These are phyloP conservation scores for Anser brachyrhynchus DNA, from an alignment of 2,113 vertebrate genomes.

Conservation along the genomic window DNA sequence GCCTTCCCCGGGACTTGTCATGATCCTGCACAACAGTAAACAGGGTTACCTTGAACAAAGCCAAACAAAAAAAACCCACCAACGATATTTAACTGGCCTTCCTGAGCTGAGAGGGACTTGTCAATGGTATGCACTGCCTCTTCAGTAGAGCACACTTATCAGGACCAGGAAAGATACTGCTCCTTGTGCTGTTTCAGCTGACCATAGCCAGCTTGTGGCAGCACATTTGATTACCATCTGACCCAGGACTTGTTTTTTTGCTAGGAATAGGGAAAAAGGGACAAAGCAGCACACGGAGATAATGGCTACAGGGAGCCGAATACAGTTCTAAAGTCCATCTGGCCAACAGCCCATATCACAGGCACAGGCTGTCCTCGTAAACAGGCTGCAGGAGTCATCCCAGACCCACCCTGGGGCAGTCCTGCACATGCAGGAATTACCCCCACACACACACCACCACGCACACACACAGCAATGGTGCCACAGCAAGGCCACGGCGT, in stretches of 20 bases:
- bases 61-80: neutral
- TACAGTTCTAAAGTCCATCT: neutral
- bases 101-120: neutral
- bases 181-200: neutral
- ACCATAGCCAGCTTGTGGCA: neutral
- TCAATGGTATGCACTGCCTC: fast-evolving
- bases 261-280: neutral
- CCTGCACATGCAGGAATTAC: neutral
- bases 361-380: neutral
- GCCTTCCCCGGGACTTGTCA: neutral
- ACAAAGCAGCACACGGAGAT: neutral
- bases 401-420: neutral
- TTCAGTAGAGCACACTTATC: neutral
- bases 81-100: neutral
- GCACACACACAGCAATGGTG: no score
- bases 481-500: fast-evolving
- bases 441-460: fast-evolving
- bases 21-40: neutral
- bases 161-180: neutral
- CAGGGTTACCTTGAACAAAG: neutral
- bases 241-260: neutral
- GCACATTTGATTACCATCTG: neutral
- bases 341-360: neutral
- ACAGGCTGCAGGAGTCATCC: neutral
- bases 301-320: neutral